phyloP scores from a whole-genome alignment of 2,797 vertebrate species.

The Ammospiza maritima region DNA sequence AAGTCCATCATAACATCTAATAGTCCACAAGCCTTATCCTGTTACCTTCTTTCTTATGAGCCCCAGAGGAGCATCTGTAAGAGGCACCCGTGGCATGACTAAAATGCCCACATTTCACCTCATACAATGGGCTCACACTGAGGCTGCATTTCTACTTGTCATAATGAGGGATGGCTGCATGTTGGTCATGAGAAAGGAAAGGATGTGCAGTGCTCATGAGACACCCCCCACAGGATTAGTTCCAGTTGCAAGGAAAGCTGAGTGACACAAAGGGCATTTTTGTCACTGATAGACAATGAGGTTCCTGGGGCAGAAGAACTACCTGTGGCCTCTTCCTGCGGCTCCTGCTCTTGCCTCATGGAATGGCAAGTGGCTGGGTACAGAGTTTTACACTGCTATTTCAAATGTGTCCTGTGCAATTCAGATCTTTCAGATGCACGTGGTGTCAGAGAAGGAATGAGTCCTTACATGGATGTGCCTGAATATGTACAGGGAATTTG shows the following conservation, averaged over 20 bases:
- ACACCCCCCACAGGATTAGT: accelerated
- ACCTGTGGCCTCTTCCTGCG: background rate
- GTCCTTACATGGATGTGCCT: background rate
- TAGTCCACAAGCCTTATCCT: background rate
- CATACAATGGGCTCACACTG: accelerated
- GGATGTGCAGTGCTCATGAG: background rate
- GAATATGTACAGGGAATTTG: background rate
- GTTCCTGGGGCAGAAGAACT: background rate
- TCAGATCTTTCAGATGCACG: background rate
- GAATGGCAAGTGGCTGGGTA: background rate
- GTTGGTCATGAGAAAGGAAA: background rate
- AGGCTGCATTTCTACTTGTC: background rate
- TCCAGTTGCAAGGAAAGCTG: background rate
- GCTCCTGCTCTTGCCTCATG: background rate
- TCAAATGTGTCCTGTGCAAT: background rate
- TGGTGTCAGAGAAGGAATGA: background rate
- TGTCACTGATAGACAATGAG: background rate
- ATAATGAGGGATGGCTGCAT: background rate
- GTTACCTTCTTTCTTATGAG: background rate
- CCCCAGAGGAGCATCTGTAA: background rate
- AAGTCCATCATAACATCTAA: background rate
- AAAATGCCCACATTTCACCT: background rate
- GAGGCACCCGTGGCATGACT: background rate
- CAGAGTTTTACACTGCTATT: background rate
- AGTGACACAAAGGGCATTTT: background rate